phyloP scores from a whole-genome alignment of 2,113 vertebrate species.

The Microcebus murinus region DNA sequence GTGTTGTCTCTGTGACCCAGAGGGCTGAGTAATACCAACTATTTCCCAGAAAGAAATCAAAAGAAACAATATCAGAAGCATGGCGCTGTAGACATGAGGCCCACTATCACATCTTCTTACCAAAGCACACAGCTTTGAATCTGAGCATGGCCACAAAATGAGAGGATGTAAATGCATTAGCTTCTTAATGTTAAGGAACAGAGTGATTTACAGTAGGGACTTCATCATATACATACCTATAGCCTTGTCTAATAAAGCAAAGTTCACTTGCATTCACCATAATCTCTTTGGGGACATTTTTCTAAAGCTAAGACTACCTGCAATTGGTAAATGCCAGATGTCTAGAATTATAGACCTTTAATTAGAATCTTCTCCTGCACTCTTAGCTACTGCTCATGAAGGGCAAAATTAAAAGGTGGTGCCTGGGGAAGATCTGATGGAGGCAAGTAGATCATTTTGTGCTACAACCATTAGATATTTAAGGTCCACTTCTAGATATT shows the following conservation, averaged over 20 bases:
- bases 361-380: background rate
- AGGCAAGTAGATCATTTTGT: background rate
- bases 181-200: background rate
- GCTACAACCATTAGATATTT: background rate
- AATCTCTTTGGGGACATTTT: background rate
- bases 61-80: background rate
- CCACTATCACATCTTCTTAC: background rate
- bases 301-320: background rate
- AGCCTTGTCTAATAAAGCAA: background rate
- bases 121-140: background rate
- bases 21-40: background rate
- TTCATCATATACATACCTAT: background rate
- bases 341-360: background rate
- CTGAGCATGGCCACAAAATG: background rate
- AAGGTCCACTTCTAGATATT: background rate
- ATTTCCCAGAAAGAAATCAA: background rate
- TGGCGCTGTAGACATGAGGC: background rate
- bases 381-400: background rate
- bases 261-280: background rate
- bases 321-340: background rate
- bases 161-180: background rate
- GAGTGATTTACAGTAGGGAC: background rate
- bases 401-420: background rate
- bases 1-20: background rate
- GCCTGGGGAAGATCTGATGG: background rate